phyloP scores from a whole-genome alignment of 2,797 vertebrate genomes.

The Enteromius treurensis region DNA sequence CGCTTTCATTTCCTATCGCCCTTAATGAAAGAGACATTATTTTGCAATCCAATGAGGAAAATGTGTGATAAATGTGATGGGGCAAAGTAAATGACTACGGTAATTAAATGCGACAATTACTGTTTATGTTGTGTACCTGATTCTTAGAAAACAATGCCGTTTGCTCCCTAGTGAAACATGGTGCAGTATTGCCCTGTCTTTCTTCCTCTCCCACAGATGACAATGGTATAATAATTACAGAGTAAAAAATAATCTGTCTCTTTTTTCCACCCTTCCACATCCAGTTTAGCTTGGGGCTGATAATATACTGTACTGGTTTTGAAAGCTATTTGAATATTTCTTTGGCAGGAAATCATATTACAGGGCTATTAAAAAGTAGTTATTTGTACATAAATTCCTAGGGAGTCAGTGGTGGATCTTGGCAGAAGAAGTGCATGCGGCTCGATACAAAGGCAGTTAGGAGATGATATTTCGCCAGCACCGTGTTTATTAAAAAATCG shows the following conservation, averaged over 20 bases:
- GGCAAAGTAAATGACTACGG: constrained; percentile 53
- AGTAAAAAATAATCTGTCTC: constrained; percentile 83
- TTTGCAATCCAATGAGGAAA: constrained; percentile 51
- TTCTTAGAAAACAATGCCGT: constrained; percentile 30
- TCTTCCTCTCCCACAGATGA: constrained; percentile 66
- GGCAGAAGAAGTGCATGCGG: constrained; percentile 72
- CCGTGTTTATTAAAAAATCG: constrained; percentile 84
- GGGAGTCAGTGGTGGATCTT: constrained; percentile 78
- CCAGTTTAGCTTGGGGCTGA: constrained; percentile 80
- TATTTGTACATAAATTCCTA: constrained; percentile 89
- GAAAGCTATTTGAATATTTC: constrained; percentile 87
- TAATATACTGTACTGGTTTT: constrained; percentile 85
- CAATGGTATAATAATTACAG: constrained; percentile 81
- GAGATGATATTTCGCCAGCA: constrained; percentile 70
- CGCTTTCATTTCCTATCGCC: constrained; percentile 16
- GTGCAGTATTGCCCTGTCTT: constrained; percentile 43
- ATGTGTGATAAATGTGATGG: constrained; percentile 42
- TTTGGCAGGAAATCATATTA: constrained; percentile 87
- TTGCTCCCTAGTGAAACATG: constrained; percentile 46
- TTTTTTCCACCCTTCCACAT: constrained; percentile 69
- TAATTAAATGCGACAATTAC: constrained; percentile 59
- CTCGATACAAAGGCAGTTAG: constrained; percentile 84
- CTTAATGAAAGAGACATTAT: constrained; percentile 55
- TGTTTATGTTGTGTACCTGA: constrained; percentile 45
- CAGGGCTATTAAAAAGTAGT: constrained; percentile 88